Base-by-base conservation (phyloP, 2,113 vertebrate genomes). In the Ancistrus triradiatus region DNA sequence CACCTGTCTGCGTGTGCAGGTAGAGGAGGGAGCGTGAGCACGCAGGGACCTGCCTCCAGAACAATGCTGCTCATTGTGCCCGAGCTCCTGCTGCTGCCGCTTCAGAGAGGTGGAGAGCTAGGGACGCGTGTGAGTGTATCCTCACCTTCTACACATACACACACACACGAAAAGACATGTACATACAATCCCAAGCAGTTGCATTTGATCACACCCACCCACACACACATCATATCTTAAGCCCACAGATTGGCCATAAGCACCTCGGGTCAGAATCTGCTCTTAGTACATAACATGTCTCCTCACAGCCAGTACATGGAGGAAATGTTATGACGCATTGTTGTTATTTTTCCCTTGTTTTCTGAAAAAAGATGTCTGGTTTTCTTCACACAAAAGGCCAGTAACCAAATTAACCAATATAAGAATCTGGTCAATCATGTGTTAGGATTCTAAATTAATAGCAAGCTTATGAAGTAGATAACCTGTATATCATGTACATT, bases 11-110 rank as follows among this genome's bases (percentile, higher is more conserved):
- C 71, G 84, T 78, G 81, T 51, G 77, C 85, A 90, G 88, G 88
- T 88, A 88, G 69, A 75, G 77, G 80, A 55, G 82, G 78, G 81
- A 42, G 53, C 76, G 80, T 70, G 68, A 53, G 81, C 92, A 91
- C 79, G 91, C 90, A 86, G 81, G 74, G 88, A 82, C 91, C 86
- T 91, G 91, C 81, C 86, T 78, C 21, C 44, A 59, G 80, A 84
- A 93, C 92, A 93, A 92, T 91, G 86, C 76, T 73, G 73, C 62
- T 82, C 85, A 91, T 92, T 93, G 90, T 92, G 80, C 82, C 83
- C 78, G 73, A 63, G 11, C 78, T 76, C 72, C 74, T 83, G 78
- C 85, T 75, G 81, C 80, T 80, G 79, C 84, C 73, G 59, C 77
- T 80, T 70, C 49, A 35, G 80, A 77, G 80, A 72, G 69, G 80